phyloP scores from a whole-genome alignment of 1,140 invertebrate genomes.

The Hycleus phaleratus region DNA sequence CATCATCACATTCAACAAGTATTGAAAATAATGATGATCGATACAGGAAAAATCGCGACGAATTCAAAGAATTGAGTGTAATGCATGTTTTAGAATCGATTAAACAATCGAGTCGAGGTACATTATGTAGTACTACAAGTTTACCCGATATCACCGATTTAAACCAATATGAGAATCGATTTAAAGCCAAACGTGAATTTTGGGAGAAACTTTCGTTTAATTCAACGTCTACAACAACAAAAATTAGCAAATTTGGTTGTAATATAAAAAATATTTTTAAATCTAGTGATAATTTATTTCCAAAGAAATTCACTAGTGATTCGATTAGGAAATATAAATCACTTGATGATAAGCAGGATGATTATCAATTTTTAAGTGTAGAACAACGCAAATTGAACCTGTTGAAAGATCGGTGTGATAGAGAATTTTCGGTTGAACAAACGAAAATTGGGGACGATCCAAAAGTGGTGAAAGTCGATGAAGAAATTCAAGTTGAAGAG shows the following conservation, averaged over 20 bases:
- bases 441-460: no score
- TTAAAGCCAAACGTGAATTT: constrained; percentile 5
- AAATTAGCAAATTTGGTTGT: no score
- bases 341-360: constrained; percentile 12
- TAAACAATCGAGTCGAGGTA: constrained; percentile 1
- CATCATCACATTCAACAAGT: background rate
- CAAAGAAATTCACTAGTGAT: no score
- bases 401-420: constrained; percentile 14
- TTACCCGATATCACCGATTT: constrained; percentile 13
- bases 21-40: background rate
- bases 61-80: constrained; percentile 13
- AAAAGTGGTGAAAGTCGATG: no score
- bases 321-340: constrained; percentile 6
- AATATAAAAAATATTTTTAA: no score
- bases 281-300: no score
- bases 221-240: constrained; percentile 6
- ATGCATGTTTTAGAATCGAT: constrained; percentile 12
- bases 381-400: constrained; percentile 19
- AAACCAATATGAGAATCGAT: background rate
- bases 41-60: background rate
- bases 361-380: constrained; percentile 7
- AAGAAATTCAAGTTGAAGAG: no score
- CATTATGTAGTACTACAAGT: constrained; percentile 4
- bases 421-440: background rate
- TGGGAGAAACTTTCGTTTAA: constrained; percentile 15